Base-by-base conservation (phyloP, 2,797 vertebrate genomes). In the Parambassis ranga region DNA sequence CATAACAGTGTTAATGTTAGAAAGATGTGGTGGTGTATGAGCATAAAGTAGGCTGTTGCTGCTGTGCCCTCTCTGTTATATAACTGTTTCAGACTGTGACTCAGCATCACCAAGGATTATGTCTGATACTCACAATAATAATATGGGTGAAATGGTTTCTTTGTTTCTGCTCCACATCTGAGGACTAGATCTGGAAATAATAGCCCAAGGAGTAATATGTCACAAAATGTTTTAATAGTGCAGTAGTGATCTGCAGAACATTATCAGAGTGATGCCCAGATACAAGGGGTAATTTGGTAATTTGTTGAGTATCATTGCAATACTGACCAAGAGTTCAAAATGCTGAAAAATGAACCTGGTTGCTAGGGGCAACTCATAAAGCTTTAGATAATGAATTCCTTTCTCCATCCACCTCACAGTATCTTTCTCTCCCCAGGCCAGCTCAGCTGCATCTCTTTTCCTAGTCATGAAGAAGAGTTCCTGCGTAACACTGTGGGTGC, bases 381-480 rank as follows among this genome's bases (percentile, higher is more conserved):
- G 7, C 20, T 27, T 49, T 6, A 33, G 16, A 15, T 44, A 53
- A 8, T 23, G n/a, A 8, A 18, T 11, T 49, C 13, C 20, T 10
- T 18, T 37, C 15, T 39, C 7, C 20, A 1, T 33, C 10, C 6
- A 13, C 16, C 4, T 62, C 22, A 28, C 6, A 19, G 33, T 48
- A 20, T 50, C 4, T 62, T 23, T 43, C 4, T 46, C 28, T 20
- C 10, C 33, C 15, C 27, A 98, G 95, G 92, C 46, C 94, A 93
- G 64, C 89, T 95, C 27, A 92, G 91, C 79, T 95, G 93, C 71
- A 94, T 98, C 62, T 91, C 94, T 13, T 97, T 98, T 77, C 94
- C 95, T 6, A 90, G 73, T 30, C 93, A 94, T 0, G 96, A 99
- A 61, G 96, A 98, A 84, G 95, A 97, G 83, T 94, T 93, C 62